Base-by-base conservation (phyloP, 92 coral and sea anemone species). In the Epizoanthus stellaris region DNA sequence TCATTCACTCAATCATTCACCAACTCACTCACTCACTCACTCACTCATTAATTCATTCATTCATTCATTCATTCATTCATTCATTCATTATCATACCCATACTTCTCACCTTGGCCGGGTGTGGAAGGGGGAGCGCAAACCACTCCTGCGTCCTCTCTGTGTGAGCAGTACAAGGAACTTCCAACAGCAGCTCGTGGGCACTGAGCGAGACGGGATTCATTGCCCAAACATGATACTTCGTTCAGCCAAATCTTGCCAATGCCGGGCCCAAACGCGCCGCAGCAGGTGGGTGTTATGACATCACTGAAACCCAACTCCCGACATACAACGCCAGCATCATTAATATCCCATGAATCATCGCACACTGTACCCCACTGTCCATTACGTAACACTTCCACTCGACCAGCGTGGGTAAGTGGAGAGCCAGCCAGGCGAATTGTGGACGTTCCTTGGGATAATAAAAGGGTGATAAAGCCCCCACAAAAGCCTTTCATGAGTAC, bases 281-380 rank as follows among this genome's bases (percentile, higher is more conserved):
- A 70, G 39, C 76, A 70, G 25, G 76, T 39, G 40, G 76, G 9
- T 70, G 76, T 70, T 9, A 70, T 20, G 45, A 43, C 76, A 43
- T 70, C 76, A n/a, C 36, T 70, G 58, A 70, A 70, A 4, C 76
- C 76, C 14, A 70, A 70, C 76, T 70, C 76, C 25, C 58, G 76
- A 70, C 76, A 70, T 15, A n/a, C 76, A 70, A 70, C 76, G 76
- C 76, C 56, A 11, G 76, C 76, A 16, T 70, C 58, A 13, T 43
- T 70, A 6, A 4, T 70, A 70, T n/a, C n/a, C n/a, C n/a, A n/a
- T n/a, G n/a, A n/a, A n/a, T n/a, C n/a, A n/a, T n/a, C n/a, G n/a
- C n/a, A 70, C 57, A 70, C 76, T 6, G 76, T 70, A n/a, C 76
- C 76, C 76, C 76, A 70, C 8, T 70, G 76, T n/a, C 76, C 76